These are phyloP conservation scores for Pelobates fuscus DNA, from an alignment of 2,113 vertebrate species.

Conservation along the genomic window DNA sequence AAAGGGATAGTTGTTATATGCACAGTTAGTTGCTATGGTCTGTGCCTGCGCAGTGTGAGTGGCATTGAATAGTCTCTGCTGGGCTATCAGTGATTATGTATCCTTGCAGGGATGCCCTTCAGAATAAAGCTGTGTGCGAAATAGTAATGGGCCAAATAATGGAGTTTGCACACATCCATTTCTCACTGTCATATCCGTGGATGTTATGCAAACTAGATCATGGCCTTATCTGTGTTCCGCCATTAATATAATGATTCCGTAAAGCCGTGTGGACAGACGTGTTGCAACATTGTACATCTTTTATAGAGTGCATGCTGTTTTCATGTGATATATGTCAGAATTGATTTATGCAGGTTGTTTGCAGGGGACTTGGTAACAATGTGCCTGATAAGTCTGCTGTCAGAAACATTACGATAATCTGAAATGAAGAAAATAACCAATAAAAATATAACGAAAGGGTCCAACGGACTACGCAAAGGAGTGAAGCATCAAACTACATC, in stretches of 20 bases:
- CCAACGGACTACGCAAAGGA: background rate
- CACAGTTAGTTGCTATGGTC: too few relatives aligned
- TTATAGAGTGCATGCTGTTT: too few relatives aligned
- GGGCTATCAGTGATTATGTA: too few relatives aligned
- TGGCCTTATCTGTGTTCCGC: background rate
- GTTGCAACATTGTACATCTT: background rate
- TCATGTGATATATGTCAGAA: background rate
- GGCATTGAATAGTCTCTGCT: too few relatives aligned
- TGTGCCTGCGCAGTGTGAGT: too few relatives aligned
- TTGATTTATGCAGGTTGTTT: background rate
- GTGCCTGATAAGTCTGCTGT: background rate
- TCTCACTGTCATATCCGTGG: constrained; percentile 21
- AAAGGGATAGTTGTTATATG: too few relatives aligned
- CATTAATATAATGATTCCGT: background rate
- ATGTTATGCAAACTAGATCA: background rate
- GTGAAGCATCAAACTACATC: background rate
- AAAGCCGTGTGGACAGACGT: background rate
- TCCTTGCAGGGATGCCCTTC: background rate
- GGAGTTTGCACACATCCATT: background rate
- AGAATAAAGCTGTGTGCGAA: too few relatives aligned
- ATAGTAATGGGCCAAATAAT: constrained; percentile 31
- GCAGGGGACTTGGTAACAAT: background rate
- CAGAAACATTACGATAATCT: background rate
- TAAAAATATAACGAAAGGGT: too few relatives aligned
- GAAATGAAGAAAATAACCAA: background rate